phyloP scores from a whole-genome alignment of 1,140 invertebrate genomes.

The Agrypnia vestita region DNA sequence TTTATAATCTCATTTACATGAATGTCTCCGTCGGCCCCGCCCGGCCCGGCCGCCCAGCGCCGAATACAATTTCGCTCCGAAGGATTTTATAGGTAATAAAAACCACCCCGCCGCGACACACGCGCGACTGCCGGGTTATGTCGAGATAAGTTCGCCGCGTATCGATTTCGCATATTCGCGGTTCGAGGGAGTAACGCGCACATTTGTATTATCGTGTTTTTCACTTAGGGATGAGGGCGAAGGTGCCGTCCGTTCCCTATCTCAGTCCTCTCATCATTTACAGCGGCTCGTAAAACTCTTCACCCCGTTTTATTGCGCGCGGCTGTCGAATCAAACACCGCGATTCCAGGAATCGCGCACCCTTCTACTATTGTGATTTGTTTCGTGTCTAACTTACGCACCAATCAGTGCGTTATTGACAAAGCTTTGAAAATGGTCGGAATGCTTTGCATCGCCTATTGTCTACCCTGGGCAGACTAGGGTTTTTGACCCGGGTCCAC shows the following conservation, averaged over 20 bases:
- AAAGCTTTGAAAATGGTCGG: no score
- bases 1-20: slow-evolving; percentile 62
- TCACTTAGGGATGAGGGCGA: slow-evolving; percentile 38
- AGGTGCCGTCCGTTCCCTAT: slow-evolving; percentile 16
- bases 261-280: slow-evolving; percentile 51
- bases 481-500: no score
- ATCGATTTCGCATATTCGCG: slow-evolving; percentile 61
- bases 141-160: slow-evolving; percentile 49
- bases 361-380: not conserved
- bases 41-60: slow-evolving; percentile 1
- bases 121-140: slow-evolving; percentile 40
- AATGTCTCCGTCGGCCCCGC: slow-evolving; percentile 57
- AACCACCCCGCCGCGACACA: slow-evolving; percentile 55
- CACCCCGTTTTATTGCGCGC: slow-evolving; percentile 15
- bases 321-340: slow-evolving; percentile 18
- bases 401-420: not conserved
- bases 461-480: no score
- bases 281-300: slow-evolving; percentile 53
- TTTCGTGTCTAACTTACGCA: slow-evolving; percentile 6
- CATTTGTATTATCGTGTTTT: slow-evolving; percentile 46
- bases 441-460: no score
- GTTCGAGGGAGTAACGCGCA: slow-evolving; percentile 47
- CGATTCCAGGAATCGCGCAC: slow-evolving; percentile 13
- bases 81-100: slow-evolving; percentile 62
- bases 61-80: slow-evolving; percentile 62